These are phyloP conservation scores for Anolis apletophallus DNA, from an alignment of 2,797 vertebrate species.

Conservation along the genomic window DNA sequence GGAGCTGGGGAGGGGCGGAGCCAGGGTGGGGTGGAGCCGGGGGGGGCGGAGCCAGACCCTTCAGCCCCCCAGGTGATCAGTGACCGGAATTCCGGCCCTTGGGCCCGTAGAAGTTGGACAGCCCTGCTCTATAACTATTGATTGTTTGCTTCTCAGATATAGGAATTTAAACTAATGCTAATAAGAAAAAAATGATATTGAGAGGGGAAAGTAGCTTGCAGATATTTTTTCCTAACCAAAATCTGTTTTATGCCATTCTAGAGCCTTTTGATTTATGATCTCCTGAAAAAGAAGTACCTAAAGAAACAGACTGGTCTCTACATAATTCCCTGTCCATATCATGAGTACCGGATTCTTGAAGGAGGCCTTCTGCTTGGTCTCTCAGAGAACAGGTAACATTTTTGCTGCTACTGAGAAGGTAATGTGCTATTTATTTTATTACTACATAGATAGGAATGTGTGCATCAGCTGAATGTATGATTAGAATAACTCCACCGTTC, in stretches of 20 bases:
- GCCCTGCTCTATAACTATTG: conserved; percentile 23
- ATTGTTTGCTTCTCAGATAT: conserved; percentile 3
- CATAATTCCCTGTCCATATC: conserved; percentile 71
- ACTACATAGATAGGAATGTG: neutral
- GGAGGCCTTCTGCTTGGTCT: conserved; percentile 73
- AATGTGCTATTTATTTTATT: conserved; percentile 11
- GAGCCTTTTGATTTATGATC: conserved; percentile 76
- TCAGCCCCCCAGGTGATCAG: too few relatives aligned
- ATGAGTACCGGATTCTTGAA: conserved; percentile 74
- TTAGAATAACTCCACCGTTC: neutral
- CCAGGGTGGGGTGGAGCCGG: too few relatives aligned
- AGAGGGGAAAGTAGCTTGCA: conserved; percentile 25
- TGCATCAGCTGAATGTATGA: conserved; percentile 13
- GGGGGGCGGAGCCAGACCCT: too few relatives aligned
- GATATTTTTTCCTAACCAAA: conserved; percentile 3
- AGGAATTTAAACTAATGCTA: neutral
- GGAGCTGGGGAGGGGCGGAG: too few relatives aligned
- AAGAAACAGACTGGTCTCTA: conserved; percentile 75
- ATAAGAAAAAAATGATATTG: too few relatives aligned
- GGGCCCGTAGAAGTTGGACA: too few relatives aligned
- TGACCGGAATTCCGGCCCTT: too few relatives aligned
- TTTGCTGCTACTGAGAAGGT: conserved; percentile 29
- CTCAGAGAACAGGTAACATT: conserved; percentile 75
- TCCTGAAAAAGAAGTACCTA: conserved; percentile 75
- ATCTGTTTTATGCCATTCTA: conserved; percentile 43